Percentiles rank a stretch among this genome's conserved stretches.
Conservation (phyloP, 2,113 vertebrate species). For the Nothobranchius kuhntae region DNA sequence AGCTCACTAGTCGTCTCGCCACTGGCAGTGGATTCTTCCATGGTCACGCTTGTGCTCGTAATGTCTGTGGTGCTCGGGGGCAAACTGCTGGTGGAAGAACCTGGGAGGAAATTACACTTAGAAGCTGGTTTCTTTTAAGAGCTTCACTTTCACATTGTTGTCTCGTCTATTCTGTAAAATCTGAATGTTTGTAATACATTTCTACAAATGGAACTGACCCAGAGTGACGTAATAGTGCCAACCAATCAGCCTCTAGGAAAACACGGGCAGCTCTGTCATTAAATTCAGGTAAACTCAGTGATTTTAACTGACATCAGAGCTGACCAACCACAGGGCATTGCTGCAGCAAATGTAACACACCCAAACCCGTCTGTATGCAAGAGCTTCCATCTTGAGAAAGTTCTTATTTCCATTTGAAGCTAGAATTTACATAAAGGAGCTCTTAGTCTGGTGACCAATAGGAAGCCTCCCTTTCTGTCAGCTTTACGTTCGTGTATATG, state of each 20-base stretch:
- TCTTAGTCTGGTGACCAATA: background rate
- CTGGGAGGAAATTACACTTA: conserved; percentile 69
- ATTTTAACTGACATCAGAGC: conserved; percentile 7
- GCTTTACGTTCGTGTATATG: background rate
- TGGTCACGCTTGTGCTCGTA: background rate
- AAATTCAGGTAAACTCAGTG: background rate
- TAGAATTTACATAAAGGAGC: too few relatives aligned
- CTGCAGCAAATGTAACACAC: background rate
- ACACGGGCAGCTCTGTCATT: background rate
- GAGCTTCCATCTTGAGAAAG: background rate
- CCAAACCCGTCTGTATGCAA: background rate
- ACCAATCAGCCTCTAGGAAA: background rate
- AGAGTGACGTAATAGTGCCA: background rate
- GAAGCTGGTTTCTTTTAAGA: conserved; percentile 13
- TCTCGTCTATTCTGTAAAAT: background rate
- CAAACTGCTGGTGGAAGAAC: conserved; percentile 59
- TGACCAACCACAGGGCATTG: conserved; percentile 30
- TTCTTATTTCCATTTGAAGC: background rate
- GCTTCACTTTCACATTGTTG: background rate
- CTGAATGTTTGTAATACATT: background rate
- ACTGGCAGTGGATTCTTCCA: conserved; percentile 16
- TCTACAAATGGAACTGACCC: background rate
- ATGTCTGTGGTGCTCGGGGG: conserved; percentile 55
- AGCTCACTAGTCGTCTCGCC: conserved; percentile 1
- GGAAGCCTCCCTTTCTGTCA: background rate